Evolutionary conservation across 2,888 invertebrate species (phyloP), one percentile per base, ranked within the genome.

Genomic region (Sicus ferrugineus): DNA sequence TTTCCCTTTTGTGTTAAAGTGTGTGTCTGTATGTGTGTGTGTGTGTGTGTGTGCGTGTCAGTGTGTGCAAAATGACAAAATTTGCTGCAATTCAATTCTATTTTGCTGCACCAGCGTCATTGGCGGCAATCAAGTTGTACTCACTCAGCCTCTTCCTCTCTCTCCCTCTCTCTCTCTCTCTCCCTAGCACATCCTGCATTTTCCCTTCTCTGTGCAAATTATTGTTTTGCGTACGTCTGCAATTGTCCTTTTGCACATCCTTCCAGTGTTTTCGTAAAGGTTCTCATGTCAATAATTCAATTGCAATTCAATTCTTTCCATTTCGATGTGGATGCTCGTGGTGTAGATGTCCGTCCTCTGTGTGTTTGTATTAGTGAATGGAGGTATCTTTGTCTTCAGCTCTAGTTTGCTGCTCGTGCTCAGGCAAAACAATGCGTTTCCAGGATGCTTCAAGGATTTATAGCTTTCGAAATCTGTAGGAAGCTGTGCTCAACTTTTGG

Each of bases 251-350:
- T 4, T 50, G 9, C 50, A n/a, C 21, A 3, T 9, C 23, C 19
- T 9, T 50, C 19, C 16, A n/a, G 19, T 50, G 28, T 42, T 63
- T 61, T 5, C 63, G 48, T 19, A 63, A 46, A 63, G 9, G 48
- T 23, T 63, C 21, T 28, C 31, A 63, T 63, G 48, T 23, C 28
- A 48, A 63, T 48, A 63, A 48, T 48, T 42, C 48, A 62, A 31
- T 59, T 59, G 61, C 61, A 42, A 61, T 42, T 61, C 59, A 21
- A n/a, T 56, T 54, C 54, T 26, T 4, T 54, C 42, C 16, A 9
- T 26, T 19, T 61, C 23, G n/a, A 7, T 42, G 61, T 42, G 14
- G 6, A 14, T 61, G 11, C 2, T n/a, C 31, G 31, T 30, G 56
- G 28, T 56, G 56, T 56, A 9, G 11, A 11, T 56, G 26, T 28